Conservation (phyloP, 2,888 invertebrate genomes). For the Drosophila atripex region DNA sequence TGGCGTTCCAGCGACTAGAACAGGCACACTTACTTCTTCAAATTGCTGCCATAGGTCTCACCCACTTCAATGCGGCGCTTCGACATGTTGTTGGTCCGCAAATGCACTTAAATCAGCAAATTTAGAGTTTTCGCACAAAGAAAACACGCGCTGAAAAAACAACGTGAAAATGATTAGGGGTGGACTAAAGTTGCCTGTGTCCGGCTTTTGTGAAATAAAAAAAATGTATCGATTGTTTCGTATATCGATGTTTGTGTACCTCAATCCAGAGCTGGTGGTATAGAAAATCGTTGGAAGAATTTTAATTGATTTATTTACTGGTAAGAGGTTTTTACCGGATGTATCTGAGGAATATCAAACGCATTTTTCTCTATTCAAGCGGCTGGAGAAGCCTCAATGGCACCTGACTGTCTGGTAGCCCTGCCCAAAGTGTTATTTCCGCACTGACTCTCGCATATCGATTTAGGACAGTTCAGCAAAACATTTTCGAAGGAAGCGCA, state of each 20-base stretch:
- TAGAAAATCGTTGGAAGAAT: not conserved
- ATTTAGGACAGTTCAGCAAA: constrained; percentile 65
- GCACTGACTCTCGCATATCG: constrained; percentile 61
- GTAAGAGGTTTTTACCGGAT: not conserved
- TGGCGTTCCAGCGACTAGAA: not conserved
- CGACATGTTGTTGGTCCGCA: constrained; percentile 86
- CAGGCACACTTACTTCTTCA: constrained; percentile 87
- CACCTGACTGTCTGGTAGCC: not conserved
- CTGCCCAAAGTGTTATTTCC: not conserved
- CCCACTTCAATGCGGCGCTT: constrained; percentile 94
- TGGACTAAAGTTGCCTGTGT: constrained; percentile 3
- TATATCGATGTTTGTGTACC: not conserved
- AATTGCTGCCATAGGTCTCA: constrained; percentile 89
- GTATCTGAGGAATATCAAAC: not conserved
- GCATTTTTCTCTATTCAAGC: not conserved
- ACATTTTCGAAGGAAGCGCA: constrained; percentile 42
- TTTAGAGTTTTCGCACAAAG: constrained; percentile 45
- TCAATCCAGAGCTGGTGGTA: not conserved
- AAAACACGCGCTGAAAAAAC: constrained; percentile 68
- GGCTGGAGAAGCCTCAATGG: not conserved
- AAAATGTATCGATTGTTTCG: not conserved
- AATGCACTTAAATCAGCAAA: constrained; percentile 19
- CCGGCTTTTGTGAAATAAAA: not conserved
- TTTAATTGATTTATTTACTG: not conserved
- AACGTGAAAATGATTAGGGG: constrained; percentile 55